Base-by-base conservation (phyloP, 2,113 vertebrate genomes). In the Pogonocichla stellata region DNA sequence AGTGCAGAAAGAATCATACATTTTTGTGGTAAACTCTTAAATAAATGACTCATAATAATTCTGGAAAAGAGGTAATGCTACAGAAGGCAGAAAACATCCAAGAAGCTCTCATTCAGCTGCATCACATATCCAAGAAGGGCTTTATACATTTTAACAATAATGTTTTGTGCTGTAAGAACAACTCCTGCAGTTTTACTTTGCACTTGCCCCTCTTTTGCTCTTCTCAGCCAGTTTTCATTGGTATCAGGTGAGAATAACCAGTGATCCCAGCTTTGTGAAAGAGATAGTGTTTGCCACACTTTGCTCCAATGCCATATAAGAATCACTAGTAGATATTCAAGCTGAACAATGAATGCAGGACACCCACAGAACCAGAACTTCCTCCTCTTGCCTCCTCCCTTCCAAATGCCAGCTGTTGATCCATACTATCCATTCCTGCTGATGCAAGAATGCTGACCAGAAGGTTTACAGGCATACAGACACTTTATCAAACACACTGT, bases 151-250 rank as follows among this genome's bases (percentile, higher is more conserved):
- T 40, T 24, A 69, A 42, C 14, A 83, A 22, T 14, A 51, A 67
- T 10, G 20, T 31, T 69, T 26, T 1, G 1, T 34, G 31, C 4
- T 36, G 4, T 22, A 48, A 56, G 22, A 69, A 42, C 31, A 53
- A 17, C 5, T 26, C 17, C n/a, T 36, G 22, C 26, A 26, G 54
- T 82, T 83, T 56, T 28, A 48, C 18, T 61, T 28, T 2, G 11
- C 48, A 34, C 12, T 56, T 0, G 0, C 4, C 12, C 12, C 11
- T 48, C 62, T 42, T 69, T 54, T 48, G 29, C 29, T 31, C 40
- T 24, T 70, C 56, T 65, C 48, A 61, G 47, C 2, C 29, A 40
- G 29, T 33, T 82, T 75, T 61, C 40, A 47, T 7, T 22, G 25
- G 40, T 40, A 61, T 42, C 25, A 47, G 14, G 12, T 26, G 19